Base-by-base conservation (phyloP, 2,888 invertebrate genomes). In the Nipponacmea schrenckii region DNA sequence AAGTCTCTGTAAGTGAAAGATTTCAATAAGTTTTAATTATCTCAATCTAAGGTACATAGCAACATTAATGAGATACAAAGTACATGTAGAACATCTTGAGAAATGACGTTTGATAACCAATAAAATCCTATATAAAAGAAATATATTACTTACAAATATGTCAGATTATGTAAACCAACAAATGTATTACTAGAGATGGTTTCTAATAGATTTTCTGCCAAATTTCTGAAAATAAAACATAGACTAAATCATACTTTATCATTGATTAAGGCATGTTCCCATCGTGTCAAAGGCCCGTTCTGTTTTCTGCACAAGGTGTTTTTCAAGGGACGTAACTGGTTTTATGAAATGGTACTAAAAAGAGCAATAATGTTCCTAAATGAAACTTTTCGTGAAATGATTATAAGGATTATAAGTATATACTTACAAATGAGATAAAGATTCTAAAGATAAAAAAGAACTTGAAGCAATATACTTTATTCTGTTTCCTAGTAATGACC, bases 191-290 rank as follows among this genome's bases (percentile, higher is more conserved):
- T n/a, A 27, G 66, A 65, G 1, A 76, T n/a, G n/a, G 66, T 64
- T 14, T 66, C 65, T 3, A 76, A 72, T 10, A 70, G 71, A 56
- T 76, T 76, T 20, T 70, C 70, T 27, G 72, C 74, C 20, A 76
- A 50, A 26, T 68, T 72, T 26, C 74, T 76, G 68, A 10, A 73
- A 69, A 27, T 20, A 50, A 10, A 31, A 3, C 2, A 31, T 31
- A 31, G 3, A 31, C 31, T 31, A 5, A 31, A 3, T 31, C 31
- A 31, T 31, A 31, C 31, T 31, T 31, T 31, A 31, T 31, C 31
- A 39, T 39, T 39, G 39, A 39, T 39, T 31, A 31, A 3, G 31
- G 31, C 2, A 31, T 31, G 31, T 31, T 31, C 31, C 31, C 2
- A 31, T 31, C 31, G 31, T 31, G 31, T 3, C 31, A 3, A 31